Evolutionary conservation across 2,888 invertebrate genomes (phyloP).

Genomic region (Cryptocephalus moraei): DNA sequence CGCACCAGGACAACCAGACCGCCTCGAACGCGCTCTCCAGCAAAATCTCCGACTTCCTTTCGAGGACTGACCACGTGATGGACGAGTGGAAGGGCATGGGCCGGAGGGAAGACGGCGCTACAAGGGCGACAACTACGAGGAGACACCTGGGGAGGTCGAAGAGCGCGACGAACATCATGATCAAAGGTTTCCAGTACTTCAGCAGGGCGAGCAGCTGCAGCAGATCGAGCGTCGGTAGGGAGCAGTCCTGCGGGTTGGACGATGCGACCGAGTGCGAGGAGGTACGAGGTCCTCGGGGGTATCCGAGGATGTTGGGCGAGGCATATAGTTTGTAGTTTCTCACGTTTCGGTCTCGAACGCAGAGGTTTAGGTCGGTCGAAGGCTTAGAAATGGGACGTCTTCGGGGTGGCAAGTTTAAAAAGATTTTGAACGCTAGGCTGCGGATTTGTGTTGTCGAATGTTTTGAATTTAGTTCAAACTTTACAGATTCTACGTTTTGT

Average conservation of each 20-base stretch:
- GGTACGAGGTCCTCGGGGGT: slow-evolving; percentile 35
- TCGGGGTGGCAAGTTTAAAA: too few species aligned
- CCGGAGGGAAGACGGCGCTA: slow-evolving; percentile 41
- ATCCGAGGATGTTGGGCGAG: background rate
- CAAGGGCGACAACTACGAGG: slow-evolving; percentile 22
- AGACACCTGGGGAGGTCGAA: slow-evolving; percentile 48
- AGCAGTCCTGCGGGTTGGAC: slow-evolving; percentile 41
- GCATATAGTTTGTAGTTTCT: too few species aligned
- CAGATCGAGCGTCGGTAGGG: slow-evolving; percentile 39
- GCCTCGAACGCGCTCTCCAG: slow-evolving; percentile 65
- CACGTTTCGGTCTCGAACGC: too few species aligned
- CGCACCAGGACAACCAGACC: slow-evolving; percentile 65
- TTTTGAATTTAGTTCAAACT: too few species aligned
- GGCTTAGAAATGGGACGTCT: too few species aligned
- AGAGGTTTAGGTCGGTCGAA: too few species aligned
- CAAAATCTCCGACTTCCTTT: slow-evolving; percentile 71
- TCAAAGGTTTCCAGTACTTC: slow-evolving; percentile 67
- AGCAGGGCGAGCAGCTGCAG: slow-evolving; percentile 49
- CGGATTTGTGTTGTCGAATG: too few species aligned
- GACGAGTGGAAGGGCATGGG: slow-evolving; percentile 75
- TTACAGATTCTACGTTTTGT: too few species aligned
- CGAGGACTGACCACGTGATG: slow-evolving; percentile 78
- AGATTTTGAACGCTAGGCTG: too few species aligned
- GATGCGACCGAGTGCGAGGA: slow-evolving; percentile 52
- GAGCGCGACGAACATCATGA: slow-evolving; percentile 74